Evolutionary conservation across 2,797 vertebrate species (phyloP), one percentile per base, ranked within the genome.

Genomic region (Sebastes steindachneri): DNA sequence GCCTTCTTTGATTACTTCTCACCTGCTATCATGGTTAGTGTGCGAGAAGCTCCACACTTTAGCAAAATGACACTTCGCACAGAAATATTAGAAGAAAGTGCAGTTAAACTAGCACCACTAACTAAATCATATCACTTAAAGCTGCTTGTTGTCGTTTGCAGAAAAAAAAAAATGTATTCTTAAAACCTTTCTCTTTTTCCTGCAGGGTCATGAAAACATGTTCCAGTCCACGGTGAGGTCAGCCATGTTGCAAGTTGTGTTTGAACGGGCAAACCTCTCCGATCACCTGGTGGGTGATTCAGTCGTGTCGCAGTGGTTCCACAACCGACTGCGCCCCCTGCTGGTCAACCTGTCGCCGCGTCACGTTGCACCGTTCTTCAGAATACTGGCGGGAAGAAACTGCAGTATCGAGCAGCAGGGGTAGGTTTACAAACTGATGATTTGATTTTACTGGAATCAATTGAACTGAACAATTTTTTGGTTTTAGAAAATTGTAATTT

Each of bases 171-270:
- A 17, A 19, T 2, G 0, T 19, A 29, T 9, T 54, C 11, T 55
- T 11, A n/a, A 48, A 48, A 48, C 45, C 10, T 70, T 28, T 23
- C 6, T 67, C 15, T 14, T 33, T 41, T 6, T 5, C 68, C 72
- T 73, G 5, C 62, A 95, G 94, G 67, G 3, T 55, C 75, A 87
- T 17, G 86, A 78, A 26, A 54, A 23, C 7, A 1, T 2, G 14
- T 53, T 93, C n/a, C 54, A 89, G 14, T 4, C 82, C 1, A 1
- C 3, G 0, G 93, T 96, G 76, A 90, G 85, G 66, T 84, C 94
- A 7, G 88, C 91, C 55, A 80, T 96, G 78, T 59, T 97, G 29
- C 84, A 93, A 54, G 90, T 92, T 14, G 94, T 95, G 78, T 95
- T 96, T 23, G 53, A 84, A 4, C 92, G 94, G 0, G 95, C 87